A percentile compares a stretch with the other conserved stretches of the same genome.
Conservation (phyloP, 2,113 vertebrate genomes). For the Rostratula benghalensis region DNA sequence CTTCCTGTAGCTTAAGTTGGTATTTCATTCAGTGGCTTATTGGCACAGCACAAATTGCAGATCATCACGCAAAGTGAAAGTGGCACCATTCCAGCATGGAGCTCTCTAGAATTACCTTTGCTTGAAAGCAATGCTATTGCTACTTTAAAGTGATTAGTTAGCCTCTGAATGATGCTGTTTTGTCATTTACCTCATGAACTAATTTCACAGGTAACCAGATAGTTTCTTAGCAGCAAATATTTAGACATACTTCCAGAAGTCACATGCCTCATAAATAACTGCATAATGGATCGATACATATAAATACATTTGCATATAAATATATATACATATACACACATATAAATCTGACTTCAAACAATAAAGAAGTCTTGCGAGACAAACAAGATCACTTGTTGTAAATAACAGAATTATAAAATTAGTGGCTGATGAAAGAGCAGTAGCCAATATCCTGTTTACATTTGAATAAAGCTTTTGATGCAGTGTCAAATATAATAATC, state of each 20-base stretch:
- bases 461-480: constrained; percentile 48
- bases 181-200: neutral
- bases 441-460: neutral
- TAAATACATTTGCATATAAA: no score
- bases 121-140: constrained; percentile 2
- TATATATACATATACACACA: no score
- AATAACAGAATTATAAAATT: constrained; percentile 33
- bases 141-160: neutral
- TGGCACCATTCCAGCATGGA: neutral
- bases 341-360: neutral
- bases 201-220: neutral
- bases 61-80: constrained; percentile 22
- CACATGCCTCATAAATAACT: neutral
- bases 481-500: constrained; percentile 14
- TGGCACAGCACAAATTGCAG: constrained; percentile 60
- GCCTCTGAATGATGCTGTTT: neutral
- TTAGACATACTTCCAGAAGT: neutral
- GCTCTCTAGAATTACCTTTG: constrained; percentile 14
- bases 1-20: constrained; percentile 21
- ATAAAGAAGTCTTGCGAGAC: neutral
- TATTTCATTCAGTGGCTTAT: constrained; percentile 18
- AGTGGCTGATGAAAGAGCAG: neutral
- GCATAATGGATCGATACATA: neutral
- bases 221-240: neutral
- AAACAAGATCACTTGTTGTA: neutral